Evolutionary conservation across 2,888 invertebrate species (phyloP).

Genomic region (Amorpha juglandis): DNA sequence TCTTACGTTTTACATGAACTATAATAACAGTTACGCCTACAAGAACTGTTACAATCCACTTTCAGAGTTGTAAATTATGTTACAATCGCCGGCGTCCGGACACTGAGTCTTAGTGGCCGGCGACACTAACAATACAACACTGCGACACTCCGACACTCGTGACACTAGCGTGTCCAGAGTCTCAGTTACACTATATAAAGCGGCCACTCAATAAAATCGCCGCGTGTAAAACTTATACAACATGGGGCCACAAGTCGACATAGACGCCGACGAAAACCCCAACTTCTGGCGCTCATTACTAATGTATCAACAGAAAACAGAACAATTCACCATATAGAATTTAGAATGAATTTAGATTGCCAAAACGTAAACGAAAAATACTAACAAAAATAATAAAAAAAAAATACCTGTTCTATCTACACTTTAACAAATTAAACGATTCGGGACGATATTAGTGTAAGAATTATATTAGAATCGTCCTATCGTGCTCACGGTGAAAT

Average conservation of each 20-base stretch:
- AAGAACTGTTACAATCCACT: conserved; percentile 74
- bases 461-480: conserved; percentile 84
- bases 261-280: not conserved
- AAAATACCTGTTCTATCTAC: conserved; percentile 67
- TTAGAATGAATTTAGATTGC: conserved; percentile 63
- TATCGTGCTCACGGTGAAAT: conserved; percentile 66
- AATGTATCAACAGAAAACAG: conserved; percentile 60
- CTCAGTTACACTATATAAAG: conserved; percentile 64
- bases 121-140: not conserved
- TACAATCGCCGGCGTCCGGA: conserved; percentile 49
- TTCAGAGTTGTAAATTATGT: conserved; percentile 70
- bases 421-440: conserved; percentile 80
- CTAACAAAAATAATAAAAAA: conserved; percentile 76
- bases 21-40: conserved; percentile 80
- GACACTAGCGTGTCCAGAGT: conserved; percentile 38
- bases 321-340: conserved; percentile 57
- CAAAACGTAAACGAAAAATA: conserved; percentile 71
- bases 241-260: not conserved
- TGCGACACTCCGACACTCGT: not conserved
- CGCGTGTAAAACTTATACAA: conserved; percentile 51
- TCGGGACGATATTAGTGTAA: conserved; percentile 83
- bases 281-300: conserved; percentile 36
- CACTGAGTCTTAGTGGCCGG: too few relatives aligned
- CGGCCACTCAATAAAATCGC: conserved; percentile 82
- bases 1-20: conserved; percentile 82